Conservation (phyloP, 2,888 invertebrate species). For the Nymphalis polychloros region DNA sequence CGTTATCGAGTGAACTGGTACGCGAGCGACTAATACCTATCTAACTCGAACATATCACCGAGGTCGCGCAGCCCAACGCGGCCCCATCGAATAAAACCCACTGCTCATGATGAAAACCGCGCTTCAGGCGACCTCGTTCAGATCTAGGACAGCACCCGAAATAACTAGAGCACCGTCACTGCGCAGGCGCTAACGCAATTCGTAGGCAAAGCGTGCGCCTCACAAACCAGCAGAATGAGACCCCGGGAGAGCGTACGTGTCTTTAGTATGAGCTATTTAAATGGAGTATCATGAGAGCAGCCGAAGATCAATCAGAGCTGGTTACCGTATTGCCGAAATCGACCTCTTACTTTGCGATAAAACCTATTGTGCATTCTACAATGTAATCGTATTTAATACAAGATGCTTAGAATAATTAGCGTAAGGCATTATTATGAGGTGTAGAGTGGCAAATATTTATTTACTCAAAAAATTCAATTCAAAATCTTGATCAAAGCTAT, state of each 20-base stretch:
- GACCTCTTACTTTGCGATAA: conserved; percentile 55
- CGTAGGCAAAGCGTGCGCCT: conserved; percentile 53
- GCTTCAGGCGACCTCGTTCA: conserved; percentile 69
- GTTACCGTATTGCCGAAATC: conserved; percentile 59
- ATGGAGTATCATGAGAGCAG: conserved; percentile 31
- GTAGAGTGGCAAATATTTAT: too few species aligned
- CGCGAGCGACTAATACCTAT: conserved; percentile 44
- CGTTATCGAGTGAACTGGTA: conserved; percentile 46
- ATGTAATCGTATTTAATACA: neutral
- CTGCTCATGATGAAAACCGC: conserved; percentile 74
- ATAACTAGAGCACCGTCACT: conserved; percentile 78
- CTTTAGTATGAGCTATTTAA: neutral
- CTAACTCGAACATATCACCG: conserved; percentile 57
- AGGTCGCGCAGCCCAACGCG: conserved; percentile 67
- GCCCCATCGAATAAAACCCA: conserved; percentile 73
- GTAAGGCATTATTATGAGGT: too few species aligned
- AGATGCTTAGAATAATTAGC: neutral
- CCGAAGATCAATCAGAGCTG: conserved; percentile 46
- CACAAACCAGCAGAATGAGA: conserved; percentile 49
- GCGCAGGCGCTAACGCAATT: conserved; percentile 72
- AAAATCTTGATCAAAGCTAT: too few species aligned
- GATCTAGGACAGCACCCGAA: conserved; percentile 77
- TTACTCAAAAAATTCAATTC: too few species aligned
- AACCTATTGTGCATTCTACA: conserved; percentile 5
- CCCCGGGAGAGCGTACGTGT: conserved; percentile 34